Evolutionary conservation across 2,888 invertebrate species (phyloP).

Genomic region (Sphaerophoria rueppellii): DNA sequence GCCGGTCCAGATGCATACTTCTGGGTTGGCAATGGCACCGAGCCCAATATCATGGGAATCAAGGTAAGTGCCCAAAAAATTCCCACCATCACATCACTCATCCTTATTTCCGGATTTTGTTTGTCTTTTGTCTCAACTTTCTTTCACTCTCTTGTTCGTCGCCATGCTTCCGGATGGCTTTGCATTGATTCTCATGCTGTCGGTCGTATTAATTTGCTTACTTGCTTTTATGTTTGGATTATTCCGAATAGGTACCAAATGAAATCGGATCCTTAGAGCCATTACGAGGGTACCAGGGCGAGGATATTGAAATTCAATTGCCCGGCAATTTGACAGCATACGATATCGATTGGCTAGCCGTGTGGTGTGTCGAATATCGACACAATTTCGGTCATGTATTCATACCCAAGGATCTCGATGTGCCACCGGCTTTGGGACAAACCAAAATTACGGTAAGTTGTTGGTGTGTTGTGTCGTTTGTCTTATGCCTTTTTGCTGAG

Average conservation of each 20-base stretch:
- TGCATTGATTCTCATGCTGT: neutral
- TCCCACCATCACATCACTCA: neutral
- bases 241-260: slow-evolving; percentile 87
- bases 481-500: neutral
- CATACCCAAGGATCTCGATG: slow-evolving; percentile 93
- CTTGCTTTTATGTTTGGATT: slow-evolving; percentile 33
- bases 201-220: slow-evolving; percentile 8
- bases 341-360: slow-evolving; percentile 95
- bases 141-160: neutral
- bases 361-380: slow-evolving; percentile 95
- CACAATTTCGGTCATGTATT: slow-evolving; percentile 96
- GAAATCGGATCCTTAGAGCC: slow-evolving; percentile 92
- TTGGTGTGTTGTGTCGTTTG: neutral
- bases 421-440: slow-evolving; percentile 94
- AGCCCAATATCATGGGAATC: slow-evolving; percentile 90
- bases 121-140: neutral
- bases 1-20: slow-evolving; percentile 96
- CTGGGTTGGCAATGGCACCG: slow-evolving; percentile 95
- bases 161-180: neutral
- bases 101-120: neutral
- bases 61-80: slow-evolving; percentile 83
- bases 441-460: slow-evolving; percentile 93
- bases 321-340: slow-evolving; percentile 93
- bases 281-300: slow-evolving; percentile 93
- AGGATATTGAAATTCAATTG: slow-evolving; percentile 94